Base-by-base conservation (phyloP, 1,140 invertebrate genomes). In the Diorhabda sublineata region DNA sequence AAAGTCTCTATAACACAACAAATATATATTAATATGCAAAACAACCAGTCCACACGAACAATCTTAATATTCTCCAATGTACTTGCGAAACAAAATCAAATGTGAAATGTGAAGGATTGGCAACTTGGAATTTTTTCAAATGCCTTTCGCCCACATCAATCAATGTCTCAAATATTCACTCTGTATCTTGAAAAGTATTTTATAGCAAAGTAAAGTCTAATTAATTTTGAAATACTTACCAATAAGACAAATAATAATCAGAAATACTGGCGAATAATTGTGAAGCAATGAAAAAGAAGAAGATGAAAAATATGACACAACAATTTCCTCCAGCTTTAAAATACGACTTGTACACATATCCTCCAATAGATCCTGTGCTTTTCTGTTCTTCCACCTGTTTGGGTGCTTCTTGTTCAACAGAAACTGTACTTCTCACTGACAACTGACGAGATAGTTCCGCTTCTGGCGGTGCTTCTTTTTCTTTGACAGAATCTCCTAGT, bases 211-310 rank as follows among this genome's bases (percentile, higher is more conserved):
- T 26, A 26, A 26, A 26, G 26, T 26, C 26, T 26, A 26, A 26
- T 26, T 26, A 26, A 26, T 26, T 60, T 61, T 26, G 26, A 26
- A 26, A 26, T n/a, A 69, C 74, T 77, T 81, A 91, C 92, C 92
- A 94, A 75, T 84, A 85, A 44, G 90, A 87, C 3, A 94, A 87
- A 85, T 92, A 95, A 80, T 87, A 94, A 80, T 95, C 92, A 64
- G 88, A 87, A 11, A 85, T 84, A 75, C 90, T 91, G 3, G 88
- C 91, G 42, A 87, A 82, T 2, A 87, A 76, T 80, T 94, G 92
- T 2, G 91, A 85, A 1, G 89, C 44, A 3, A 92, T n/a, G 76
- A 89, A 92, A 61, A 91, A 77, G 0, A 89, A 44, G 5, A 87
- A 68, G 2, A 92, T 81, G 0, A 88, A 70, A 7, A 85, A 72